Evolutionary conservation across 1,140 invertebrate genomes (phyloP), one percentile per base, ranked within the genome.

Genomic region (Helicorthomorpha holstii): DNA sequence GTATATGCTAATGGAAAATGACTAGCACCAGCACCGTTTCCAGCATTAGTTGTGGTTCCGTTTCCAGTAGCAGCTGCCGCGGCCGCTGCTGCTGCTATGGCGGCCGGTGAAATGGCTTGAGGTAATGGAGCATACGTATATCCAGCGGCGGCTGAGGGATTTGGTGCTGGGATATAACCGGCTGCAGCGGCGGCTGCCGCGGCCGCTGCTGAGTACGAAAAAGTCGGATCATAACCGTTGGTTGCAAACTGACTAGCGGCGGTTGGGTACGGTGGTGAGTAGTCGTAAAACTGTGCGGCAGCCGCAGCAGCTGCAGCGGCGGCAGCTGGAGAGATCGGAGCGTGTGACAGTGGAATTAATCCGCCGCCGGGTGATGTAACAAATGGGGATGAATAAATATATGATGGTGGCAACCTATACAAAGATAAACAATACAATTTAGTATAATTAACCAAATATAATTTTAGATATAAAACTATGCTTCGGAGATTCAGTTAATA

Each of bases 321-420:
- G 26, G 79, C 79, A 1, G 80, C 80, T 64, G 82, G 80, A 59
- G 76, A 78, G 52, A 83, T 60, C 77, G 80, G 52, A 45, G 69
- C 66, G 27, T 74, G 65, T 51, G 77, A 78, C 59, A 80, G 66
- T 57, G 77, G 77, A 50, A 82, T 73, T 57, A 82, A 65, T n/a
- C n/a, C n/a, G n/a, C n/a, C n/a, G 51, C 71, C 76, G 1, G 56
- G 54, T 14, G 57, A 26, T 3, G 53, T 49, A 41, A 59, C 29
- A 42, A 49, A 59, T 12, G 64, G 66, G 73, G 63, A 67, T 53
- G 80, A 78, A 63, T 83, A 83, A 65, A 83, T 73, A 66, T 83
- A 84, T 14, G 80, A 77, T 26, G 79, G 80, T 54, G 80, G 80
- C 60, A 83, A 73, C 63, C 81, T 82, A n/a, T n/a, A n/a, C n/a